These are phyloP conservation scores for Myiothlypis coronata DNA, from an alignment of 2,797 vertebrate species.

Conservation along the genomic window DNA sequence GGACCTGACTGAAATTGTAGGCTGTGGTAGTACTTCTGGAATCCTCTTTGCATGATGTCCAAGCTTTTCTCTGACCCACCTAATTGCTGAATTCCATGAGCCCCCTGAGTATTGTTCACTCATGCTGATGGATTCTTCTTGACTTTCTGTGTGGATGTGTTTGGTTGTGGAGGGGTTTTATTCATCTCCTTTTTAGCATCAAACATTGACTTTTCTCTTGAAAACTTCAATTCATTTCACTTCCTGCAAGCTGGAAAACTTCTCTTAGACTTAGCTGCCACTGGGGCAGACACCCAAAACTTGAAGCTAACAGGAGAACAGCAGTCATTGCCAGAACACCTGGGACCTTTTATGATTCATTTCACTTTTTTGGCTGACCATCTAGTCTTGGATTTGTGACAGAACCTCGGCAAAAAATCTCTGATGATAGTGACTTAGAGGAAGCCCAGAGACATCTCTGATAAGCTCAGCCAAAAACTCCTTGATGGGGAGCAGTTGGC, in stretches of 20 bases:
- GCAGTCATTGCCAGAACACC: background rate
- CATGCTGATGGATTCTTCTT: background rate
- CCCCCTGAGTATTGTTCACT: background rate
- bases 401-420: background rate
- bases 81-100: background rate
- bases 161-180: fast-evolving
- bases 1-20: background rate
- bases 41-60: background rate
- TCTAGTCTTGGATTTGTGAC: background rate
- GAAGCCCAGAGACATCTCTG: background rate
- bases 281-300: background rate
- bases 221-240: background rate
- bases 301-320: background rate
- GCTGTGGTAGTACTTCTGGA: background rate
- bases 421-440: background rate
- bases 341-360: background rate
- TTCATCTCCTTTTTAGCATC: background rate
- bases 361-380: background rate
- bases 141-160: background rate
- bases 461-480: background rate
- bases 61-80: background rate
- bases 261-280: background rate
- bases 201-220: background rate
- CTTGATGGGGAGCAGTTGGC: background rate
- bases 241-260: background rate